Conservation (phyloP, 2,113 vertebrate genomes). For the Marmota monax region DNA sequence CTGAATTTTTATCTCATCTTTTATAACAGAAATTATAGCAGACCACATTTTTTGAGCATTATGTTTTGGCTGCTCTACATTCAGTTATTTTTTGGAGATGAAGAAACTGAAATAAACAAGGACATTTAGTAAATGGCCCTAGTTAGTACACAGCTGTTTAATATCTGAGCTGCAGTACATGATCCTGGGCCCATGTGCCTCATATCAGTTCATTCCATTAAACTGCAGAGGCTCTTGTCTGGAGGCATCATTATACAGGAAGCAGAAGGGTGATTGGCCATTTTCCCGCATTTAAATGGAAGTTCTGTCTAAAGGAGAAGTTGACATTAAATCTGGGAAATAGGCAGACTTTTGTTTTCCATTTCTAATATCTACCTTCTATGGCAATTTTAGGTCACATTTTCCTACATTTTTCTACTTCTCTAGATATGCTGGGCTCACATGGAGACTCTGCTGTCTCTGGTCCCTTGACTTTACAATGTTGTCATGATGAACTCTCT, state of each 20-base stretch:
- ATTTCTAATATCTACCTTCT: neutral
- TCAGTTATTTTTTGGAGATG: neutral
- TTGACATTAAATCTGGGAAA: neutral
- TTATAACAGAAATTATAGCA: neutral
- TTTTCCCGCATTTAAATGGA: neutral
- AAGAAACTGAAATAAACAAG: neutral
- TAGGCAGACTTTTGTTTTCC: neutral
- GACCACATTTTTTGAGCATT: neutral
- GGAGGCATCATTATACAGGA: neutral
- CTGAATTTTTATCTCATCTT: neutral
- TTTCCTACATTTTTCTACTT: neutral
- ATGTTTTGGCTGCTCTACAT: neutral
- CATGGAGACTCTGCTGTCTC: neutral
- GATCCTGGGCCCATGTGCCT: neutral
- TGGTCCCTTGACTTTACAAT: neutral
- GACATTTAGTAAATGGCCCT: neutral
- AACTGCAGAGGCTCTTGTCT: neutral
- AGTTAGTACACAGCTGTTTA: neutral
- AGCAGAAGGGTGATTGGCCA: neutral
- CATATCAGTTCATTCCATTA: neutral
- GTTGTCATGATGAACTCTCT: neutral
- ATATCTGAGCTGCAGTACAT: neutral
- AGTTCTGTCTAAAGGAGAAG: neutral
- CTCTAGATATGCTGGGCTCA: neutral
- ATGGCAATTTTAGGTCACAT: neutral